Evolutionary conservation across 30 jellyfish, hydroid and myxozoan genomes (phyloP).

Genomic region (Turritopsis rubra): DNA sequence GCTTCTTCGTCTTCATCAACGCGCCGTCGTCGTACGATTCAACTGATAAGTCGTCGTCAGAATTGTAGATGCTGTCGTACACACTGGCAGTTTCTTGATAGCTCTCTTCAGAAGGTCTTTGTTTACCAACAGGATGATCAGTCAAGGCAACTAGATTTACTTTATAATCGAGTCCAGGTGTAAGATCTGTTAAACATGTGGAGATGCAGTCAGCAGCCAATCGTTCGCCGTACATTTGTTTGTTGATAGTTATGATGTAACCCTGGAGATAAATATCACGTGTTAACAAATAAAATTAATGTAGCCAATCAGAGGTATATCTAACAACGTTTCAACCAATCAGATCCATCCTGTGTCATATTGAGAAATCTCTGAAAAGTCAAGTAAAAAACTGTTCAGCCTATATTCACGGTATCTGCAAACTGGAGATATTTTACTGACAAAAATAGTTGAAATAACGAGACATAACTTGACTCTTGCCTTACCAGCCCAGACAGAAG

Average conservation of each 20-base stretch:
- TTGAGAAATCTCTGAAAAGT: no score
- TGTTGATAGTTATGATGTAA: slow-evolving; percentile 26
- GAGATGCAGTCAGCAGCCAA: slow-evolving; percentile 32
- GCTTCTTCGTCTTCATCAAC: background rate
- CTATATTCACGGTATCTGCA: no score
- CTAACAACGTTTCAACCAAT: no score
- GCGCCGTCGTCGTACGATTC: slow-evolving; percentile 21
- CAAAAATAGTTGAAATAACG: no score
- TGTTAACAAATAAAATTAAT: background rate
- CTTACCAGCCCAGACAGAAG: no score
- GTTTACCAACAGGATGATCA: slow-evolving; percentile 48
- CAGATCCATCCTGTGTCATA: no score
- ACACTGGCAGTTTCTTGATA: background rate
- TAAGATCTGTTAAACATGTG: slow-evolving; percentile 26
- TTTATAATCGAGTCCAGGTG: slow-evolving; percentile 44
- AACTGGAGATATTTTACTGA: no score
- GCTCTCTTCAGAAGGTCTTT: slow-evolving; percentile 7
- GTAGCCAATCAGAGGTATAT: no score
- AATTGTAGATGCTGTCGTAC: slow-evolving; percentile 16
- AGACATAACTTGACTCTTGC: no score
- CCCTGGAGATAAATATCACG: slow-evolving; percentile 26
- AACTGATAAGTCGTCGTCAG: slow-evolving; percentile 13
- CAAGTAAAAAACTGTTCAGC: no score
- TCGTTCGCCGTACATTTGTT: slow-evolving; percentile 22
- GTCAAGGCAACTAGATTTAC: slow-evolving; percentile 34